phyloP scores from a whole-genome alignment of 2,797 vertebrate genomes.

The Myiotriccus ornatus region DNA sequence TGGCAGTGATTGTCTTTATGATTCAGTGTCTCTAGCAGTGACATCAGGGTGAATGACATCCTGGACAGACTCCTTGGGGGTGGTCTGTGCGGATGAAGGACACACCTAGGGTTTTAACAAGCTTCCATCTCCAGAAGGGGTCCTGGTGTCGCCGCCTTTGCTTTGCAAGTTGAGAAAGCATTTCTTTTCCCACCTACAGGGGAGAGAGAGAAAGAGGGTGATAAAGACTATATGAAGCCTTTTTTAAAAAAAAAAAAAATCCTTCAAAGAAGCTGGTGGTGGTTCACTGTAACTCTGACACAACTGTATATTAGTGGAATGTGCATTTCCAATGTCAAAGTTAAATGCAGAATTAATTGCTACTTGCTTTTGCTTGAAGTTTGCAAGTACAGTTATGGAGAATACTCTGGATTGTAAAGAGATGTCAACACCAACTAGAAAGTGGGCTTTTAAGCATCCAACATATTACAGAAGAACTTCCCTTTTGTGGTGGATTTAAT shows the following conservation, averaged over 20 bases:
- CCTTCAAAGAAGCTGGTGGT: not conserved
- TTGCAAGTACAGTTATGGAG: not conserved
- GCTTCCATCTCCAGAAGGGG: constrained; percentile 98
- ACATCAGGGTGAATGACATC: constrained; percentile 78
- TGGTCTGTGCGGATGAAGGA: constrained; percentile 79
- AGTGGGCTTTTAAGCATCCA: not conserved
- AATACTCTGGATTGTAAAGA: not conserved
- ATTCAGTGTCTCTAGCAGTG: constrained; percentile 88
- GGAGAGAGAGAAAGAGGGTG: not conserved
- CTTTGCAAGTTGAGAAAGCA: constrained; percentile 93
- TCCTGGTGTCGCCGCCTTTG: constrained; percentile 92
- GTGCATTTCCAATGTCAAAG: not conserved
- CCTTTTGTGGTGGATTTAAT: not conserved
- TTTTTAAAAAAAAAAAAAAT: not conserved
- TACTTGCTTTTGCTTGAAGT: not conserved
- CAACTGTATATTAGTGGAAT: not conserved
- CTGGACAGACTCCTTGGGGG: constrained; percentile 77
- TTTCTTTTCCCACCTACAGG: constrained; percentile 91
- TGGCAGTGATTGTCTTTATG: constrained; percentile 94
- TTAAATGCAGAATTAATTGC: not conserved
- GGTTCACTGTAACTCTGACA: not conserved
- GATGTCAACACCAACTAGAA: not conserved
- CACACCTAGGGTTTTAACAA: constrained; percentile 87
- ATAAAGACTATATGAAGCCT: not conserved
- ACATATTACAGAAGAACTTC: not conserved